These are phyloP conservation scores for Drosophila atroscutellata DNA, from an alignment of 2,888 invertebrate species.

Conservation along the genomic window DNA sequence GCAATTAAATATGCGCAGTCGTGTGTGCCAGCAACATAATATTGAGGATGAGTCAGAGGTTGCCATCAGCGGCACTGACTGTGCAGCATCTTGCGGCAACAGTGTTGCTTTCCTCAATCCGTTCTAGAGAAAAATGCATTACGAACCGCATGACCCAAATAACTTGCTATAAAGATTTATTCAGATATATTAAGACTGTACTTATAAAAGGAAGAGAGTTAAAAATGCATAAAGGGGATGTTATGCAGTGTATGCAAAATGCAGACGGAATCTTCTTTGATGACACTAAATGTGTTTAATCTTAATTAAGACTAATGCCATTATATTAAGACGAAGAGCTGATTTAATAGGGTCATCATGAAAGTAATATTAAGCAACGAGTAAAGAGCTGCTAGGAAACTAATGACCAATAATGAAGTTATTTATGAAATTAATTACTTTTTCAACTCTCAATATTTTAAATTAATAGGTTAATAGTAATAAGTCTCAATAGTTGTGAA, in stretches of 20 bases:
- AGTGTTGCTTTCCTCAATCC: constrained; percentile 50
- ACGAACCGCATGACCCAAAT: constrained; percentile 57
- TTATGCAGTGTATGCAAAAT: background rate
- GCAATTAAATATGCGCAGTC: constrained; percentile 80
- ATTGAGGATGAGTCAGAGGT: constrained; percentile 42
- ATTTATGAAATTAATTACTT: background rate
- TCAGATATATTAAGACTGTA: background rate
- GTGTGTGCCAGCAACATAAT: constrained; percentile 56
- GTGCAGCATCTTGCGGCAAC: constrained; percentile 48
- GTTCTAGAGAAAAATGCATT: constrained; percentile 42
- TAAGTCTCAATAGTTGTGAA: background rate
- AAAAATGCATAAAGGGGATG: background rate
- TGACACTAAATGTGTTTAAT: background rate
- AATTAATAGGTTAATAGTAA: background rate
- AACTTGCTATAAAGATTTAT: constrained; percentile 16
- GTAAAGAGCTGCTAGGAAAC: background rate
- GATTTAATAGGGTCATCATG: background rate
- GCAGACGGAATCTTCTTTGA: background rate
- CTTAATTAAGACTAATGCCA: background rate
- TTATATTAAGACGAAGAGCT: background rate
- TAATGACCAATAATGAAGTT: background rate
- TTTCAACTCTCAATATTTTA: background rate
- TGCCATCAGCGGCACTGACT: constrained; percentile 35
- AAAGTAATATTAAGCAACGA: background rate
- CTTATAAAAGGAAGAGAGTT: background rate